Percentiles rank a stretch among this genome's conserved stretches.
Conservation (phyloP, 1,140 invertebrate genomes). For the Coptotermes formosanus region DNA sequence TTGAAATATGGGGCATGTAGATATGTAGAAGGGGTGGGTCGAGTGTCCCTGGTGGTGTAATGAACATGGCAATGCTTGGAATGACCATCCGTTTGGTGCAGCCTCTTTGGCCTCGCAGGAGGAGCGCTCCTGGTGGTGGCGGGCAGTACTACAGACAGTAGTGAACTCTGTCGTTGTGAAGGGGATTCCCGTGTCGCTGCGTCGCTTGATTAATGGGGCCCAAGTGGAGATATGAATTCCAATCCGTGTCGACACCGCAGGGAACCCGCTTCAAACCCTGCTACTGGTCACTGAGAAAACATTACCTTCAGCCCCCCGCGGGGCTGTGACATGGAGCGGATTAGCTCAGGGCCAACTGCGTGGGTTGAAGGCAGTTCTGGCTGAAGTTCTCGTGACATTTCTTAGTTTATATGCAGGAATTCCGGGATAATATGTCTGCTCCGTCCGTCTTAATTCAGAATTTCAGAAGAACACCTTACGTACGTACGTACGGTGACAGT, state of each 20-base stretch:
- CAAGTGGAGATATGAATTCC: conserved; percentile 14
- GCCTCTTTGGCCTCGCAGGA: not conserved
- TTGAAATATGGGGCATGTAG: not conserved
- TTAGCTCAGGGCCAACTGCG: too few species aligned
- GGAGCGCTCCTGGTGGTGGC: not conserved
- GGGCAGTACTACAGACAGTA: not conserved
- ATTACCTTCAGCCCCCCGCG: not conserved
- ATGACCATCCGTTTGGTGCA: not conserved
- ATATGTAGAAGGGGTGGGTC: not conserved
- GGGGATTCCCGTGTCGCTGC: not conserved
- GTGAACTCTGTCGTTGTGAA: not conserved
- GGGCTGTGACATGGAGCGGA: too few species aligned
- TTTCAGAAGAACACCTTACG: too few species aligned
- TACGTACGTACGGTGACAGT: too few species aligned
- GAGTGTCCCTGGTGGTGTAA: not conserved
- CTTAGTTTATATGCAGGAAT: too few species aligned
- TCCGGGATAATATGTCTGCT: too few species aligned
- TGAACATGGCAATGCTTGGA: not conserved
- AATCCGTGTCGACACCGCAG: not conserved
- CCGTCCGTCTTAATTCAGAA: too few species aligned
- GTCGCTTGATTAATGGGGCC: not conserved
- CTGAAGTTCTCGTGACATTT: too few species aligned
- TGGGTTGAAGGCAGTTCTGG: too few species aligned
- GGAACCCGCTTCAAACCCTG: not conserved
- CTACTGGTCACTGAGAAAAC: conserved; percentile 6